phyloP scores from a whole-genome alignment of 2,888 invertebrate species.

The Pseudoips prasinana region DNA sequence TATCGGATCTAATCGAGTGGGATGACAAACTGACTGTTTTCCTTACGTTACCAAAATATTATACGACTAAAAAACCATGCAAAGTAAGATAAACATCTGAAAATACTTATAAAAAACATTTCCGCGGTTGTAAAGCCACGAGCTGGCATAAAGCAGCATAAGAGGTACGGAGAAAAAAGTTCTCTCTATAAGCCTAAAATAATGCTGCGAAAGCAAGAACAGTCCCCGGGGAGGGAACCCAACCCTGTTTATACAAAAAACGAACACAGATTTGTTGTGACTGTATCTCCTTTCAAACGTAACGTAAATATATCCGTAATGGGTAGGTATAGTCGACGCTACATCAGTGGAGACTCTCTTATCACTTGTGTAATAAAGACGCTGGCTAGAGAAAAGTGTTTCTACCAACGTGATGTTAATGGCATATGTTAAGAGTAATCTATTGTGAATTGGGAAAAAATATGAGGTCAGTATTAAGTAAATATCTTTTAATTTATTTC shows the following conservation, averaged over 20 bases:
- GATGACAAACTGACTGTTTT: neutral
- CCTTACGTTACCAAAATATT: neutral
- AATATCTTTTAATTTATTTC: no score
- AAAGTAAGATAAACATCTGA: conserved; percentile 13
- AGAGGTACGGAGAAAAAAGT: conserved; percentile 18
- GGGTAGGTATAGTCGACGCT: no score
- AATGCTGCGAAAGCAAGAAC: conserved; percentile 34
- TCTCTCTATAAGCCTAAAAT: conserved; percentile 34
- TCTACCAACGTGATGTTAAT: no score
- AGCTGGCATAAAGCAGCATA: conserved; percentile 16
- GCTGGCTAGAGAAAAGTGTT: no score
- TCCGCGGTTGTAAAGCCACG: conserved; percentile 12
- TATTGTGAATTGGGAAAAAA: no score
- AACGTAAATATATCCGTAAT: conserved; percentile 28
- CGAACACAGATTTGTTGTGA: conserved; percentile 32
- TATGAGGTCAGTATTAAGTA: no score
- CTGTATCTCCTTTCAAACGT: conserved; percentile 28
- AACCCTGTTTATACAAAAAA: conserved; percentile 39
- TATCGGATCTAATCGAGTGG: no score
- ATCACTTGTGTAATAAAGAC: no score
- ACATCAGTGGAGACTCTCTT: no score
- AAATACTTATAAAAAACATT: conserved; percentile 12
- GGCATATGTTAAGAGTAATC: no score
- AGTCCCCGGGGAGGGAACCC: conserved; percentile 32
- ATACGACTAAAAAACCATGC: conserved; percentile 1